A percentile compares a stretch with the other conserved stretches of the same genome.
These are phyloP conservation scores for Heterohyrax brucei DNA, from an alignment of 2,797 vertebrate species.

Conservation along the genomic window DNA sequence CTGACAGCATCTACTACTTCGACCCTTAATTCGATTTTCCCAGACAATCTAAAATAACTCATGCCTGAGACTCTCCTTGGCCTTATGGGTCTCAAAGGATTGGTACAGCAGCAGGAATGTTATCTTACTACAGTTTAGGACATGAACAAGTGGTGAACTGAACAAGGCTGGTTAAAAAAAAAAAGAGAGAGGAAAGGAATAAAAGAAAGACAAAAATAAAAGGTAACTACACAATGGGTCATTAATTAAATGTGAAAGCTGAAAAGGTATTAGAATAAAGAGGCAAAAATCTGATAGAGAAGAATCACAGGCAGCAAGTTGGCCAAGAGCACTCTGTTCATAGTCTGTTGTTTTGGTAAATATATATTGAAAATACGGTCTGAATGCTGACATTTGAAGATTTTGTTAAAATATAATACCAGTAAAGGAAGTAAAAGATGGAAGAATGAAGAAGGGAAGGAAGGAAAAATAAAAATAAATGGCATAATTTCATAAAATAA, in stretches of 20 bases:
- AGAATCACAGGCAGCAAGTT: not conserved
- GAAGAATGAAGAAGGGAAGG: no score
- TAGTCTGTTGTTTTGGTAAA: not conserved
- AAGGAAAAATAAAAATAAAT: not conserved
- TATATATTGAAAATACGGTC: not conserved
- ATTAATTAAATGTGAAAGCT: conserved; percentile 19
- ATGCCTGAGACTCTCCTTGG: conserved; percentile 58
- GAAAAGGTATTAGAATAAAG: not conserved
- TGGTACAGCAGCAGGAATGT: not conserved
- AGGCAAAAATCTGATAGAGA: conserved; percentile 24
- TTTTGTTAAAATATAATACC: not conserved
- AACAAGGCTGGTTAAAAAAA: not conserved
- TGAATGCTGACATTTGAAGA: conserved; percentile 32
- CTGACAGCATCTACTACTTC: conserved; percentile 55
- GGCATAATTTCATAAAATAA: not conserved
- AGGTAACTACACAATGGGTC: not conserved
- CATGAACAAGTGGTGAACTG: not conserved
- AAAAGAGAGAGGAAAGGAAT: not conserved
- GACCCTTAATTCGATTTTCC: conserved; percentile 80
- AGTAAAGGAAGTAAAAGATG: not conserved
- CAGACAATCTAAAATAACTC: conserved; percentile 78
- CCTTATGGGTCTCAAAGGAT: conserved; percentile 54
- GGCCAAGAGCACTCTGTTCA: not conserved
- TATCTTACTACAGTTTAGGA: not conserved
- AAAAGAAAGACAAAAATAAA: not conserved